phyloP scores from a whole-genome alignment of 1,140 invertebrate species.

The Saccostrea echinata region DNA sequence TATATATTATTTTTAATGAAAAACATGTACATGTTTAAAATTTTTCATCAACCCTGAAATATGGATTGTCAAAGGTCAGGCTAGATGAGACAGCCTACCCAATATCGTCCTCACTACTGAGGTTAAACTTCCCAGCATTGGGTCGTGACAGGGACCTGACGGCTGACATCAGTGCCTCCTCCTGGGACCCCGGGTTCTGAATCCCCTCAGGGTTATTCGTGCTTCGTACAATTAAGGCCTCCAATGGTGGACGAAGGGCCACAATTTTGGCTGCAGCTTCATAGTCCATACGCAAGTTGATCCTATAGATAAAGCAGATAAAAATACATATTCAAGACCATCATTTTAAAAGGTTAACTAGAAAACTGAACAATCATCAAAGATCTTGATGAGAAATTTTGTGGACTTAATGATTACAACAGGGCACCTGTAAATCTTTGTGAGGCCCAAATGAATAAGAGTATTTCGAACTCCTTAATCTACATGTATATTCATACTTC shows the following conservation, averaged over 20 bases:
- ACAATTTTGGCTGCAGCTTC: slow-evolving; percentile 89
- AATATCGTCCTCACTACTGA: slow-evolving; percentile 7
- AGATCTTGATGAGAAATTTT: too few species aligned
- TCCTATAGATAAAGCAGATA: slow-evolving; percentile 80
- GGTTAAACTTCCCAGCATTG: slow-evolving; percentile 65
- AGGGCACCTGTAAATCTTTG: neutral
- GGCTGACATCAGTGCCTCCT: slow-evolving; percentile 72
- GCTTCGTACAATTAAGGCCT: slow-evolving; percentile 89
- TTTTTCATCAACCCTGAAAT: too few species aligned
- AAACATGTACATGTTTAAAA: too few species aligned
- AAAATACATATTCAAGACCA: too few species aligned
- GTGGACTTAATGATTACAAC: neutral
- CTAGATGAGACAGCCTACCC: neutral
- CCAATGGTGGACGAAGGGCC: slow-evolving; percentile 92
- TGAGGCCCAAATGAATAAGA: neutral
- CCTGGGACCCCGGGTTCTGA: slow-evolving; percentile 66
- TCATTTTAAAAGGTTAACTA: too few species aligned
- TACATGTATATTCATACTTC: neutral
- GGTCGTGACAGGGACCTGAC: slow-evolving; percentile 72
- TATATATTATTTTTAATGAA: too few species aligned
- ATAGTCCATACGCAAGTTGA: slow-evolving; percentile 93
- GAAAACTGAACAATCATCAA: too few species aligned
- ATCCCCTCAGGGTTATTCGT: slow-evolving; percentile 87
- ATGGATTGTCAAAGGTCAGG: too few species aligned
- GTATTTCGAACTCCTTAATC: neutral